Evolutionary conservation across 2,888 invertebrate genomes (phyloP).

Genomic region (Rhorus exstirpatorius): DNA sequence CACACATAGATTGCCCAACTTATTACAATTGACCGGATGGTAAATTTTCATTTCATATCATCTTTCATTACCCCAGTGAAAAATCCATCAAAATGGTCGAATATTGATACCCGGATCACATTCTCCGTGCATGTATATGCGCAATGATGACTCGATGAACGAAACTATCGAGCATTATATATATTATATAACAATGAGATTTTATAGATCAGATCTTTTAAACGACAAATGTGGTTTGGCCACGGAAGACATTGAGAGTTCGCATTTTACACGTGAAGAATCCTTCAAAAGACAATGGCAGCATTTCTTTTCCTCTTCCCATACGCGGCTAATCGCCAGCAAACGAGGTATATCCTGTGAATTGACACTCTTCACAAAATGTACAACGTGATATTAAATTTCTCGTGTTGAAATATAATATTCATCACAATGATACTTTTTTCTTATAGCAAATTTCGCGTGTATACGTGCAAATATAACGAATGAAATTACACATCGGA

Average conservation of each 20-base stretch:
- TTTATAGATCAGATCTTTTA: conserved; percentile 46
- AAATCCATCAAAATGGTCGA: conserved; percentile 11
- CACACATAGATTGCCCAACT: background rate
- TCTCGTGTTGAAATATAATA: background rate
- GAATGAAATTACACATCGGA: conserved; percentile 12
- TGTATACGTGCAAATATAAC: conserved; percentile 7
- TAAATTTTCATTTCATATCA: background rate
- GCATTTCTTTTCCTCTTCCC: conserved; percentile 31
- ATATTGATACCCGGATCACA: background rate
- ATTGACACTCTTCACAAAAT: too few relatives aligned
- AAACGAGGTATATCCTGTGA: too few relatives aligned
- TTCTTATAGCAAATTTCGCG: background rate
- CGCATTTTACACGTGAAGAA: conserved; percentile 24
- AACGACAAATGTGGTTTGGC: conserved; percentile 49
- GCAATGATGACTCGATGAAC: background rate
- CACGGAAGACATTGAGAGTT: conserved; percentile 60
- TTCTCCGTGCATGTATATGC: conserved; percentile 12
- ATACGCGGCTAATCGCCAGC: too few relatives aligned
- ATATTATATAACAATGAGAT: conserved; percentile 43
- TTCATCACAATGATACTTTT: conserved; percentile 15
- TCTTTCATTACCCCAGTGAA: background rate
- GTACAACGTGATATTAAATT: too few relatives aligned
- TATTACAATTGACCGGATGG: background rate
- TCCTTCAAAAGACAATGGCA: conserved; percentile 48
- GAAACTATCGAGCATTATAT: background rate